Conservation (phyloP, 2,797 vertebrate genomes). For the Scomberomorus guttatus region DNA sequence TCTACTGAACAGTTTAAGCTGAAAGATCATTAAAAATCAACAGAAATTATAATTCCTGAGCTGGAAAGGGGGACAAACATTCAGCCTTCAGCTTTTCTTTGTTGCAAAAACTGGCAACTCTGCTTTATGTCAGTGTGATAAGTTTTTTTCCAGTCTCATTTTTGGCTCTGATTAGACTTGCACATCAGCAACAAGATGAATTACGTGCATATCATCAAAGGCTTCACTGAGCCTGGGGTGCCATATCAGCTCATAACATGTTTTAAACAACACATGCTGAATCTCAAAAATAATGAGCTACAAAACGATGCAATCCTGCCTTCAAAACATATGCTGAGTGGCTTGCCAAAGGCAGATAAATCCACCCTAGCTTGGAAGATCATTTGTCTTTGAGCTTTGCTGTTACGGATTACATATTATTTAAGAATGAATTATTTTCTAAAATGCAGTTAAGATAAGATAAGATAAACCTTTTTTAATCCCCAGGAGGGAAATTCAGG, state of each 20-base stretch:
- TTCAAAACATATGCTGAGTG: not conserved
- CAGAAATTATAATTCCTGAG: not conserved
- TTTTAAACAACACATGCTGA: not conserved
- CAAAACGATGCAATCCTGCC: not conserved
- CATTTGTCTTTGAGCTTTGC: not conserved
- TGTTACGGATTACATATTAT: too few relatives aligned
- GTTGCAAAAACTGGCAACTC: not conserved
- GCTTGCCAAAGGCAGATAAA: not conserved
- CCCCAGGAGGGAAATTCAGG: too few relatives aligned
- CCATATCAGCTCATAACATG: not conserved
- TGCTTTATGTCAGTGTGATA: not conserved
- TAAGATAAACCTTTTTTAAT: too few relatives aligned
- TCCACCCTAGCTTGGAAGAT: not conserved
- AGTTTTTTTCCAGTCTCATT: constrained; percentile 4
- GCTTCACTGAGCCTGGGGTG: not conserved
- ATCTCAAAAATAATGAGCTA: constrained; percentile 11
- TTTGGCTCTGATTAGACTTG: constrained; percentile 4
- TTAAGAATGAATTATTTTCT: not conserved
- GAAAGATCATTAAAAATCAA: not conserved
- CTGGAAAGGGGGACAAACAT: not conserved
- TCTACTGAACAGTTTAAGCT: constrained; percentile 13
- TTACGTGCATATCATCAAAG: not conserved
- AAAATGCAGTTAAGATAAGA: not conserved
- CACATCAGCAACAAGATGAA: not conserved
- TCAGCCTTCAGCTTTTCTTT: not conserved